Evolutionary conservation across 2,113 vertebrate genomes (phyloP).

Genomic region (Callocephalon fimbriatum): DNA sequence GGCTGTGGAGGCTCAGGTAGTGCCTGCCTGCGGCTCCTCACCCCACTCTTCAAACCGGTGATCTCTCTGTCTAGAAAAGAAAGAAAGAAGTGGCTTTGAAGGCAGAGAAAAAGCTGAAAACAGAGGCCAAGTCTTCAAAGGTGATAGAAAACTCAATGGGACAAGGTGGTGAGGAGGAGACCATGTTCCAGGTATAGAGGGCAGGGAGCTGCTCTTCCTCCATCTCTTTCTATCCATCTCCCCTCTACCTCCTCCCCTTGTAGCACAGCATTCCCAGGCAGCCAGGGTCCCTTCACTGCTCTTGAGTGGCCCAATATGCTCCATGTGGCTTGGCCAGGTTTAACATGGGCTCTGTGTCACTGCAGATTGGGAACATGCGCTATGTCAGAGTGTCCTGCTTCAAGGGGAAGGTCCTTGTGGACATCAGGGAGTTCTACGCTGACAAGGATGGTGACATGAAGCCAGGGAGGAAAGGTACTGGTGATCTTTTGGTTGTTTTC

Average conservation of each 20-base stretch:
- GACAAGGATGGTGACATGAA: not conserved
- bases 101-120: not conserved
- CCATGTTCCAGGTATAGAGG: slow-evolving; percentile 12
- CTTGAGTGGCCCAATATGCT: not conserved
- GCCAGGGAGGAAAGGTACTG: not conserved
- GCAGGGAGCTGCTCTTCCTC: too few species aligned
- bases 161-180: not conserved
- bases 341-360: fast-evolving
- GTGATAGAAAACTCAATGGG: not conserved
- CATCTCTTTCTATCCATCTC: fast-evolving
- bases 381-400: slow-evolving; percentile 13
- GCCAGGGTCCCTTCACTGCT: not conserved
- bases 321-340: fast-evolving
- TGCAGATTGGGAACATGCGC: not conserved
- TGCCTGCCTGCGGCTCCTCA: fast-evolving
- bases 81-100: not conserved
- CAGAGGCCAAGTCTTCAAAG: not conserved
- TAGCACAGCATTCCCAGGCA: not conserved
- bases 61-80: not conserved
- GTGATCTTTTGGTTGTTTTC: not conserved
- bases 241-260: not conserved
- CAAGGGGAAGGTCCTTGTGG: not conserved
- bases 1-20: fast-evolving
- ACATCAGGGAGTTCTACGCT: not conserved
- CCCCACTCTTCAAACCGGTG: fast-evolving